Percentiles rank a stretch among this genome's conserved stretches.
These are phyloP conservation scores for Pseudomyrmex sp. DNA, from an alignment of 1,140 invertebrate species.

Conservation along the genomic window DNA sequence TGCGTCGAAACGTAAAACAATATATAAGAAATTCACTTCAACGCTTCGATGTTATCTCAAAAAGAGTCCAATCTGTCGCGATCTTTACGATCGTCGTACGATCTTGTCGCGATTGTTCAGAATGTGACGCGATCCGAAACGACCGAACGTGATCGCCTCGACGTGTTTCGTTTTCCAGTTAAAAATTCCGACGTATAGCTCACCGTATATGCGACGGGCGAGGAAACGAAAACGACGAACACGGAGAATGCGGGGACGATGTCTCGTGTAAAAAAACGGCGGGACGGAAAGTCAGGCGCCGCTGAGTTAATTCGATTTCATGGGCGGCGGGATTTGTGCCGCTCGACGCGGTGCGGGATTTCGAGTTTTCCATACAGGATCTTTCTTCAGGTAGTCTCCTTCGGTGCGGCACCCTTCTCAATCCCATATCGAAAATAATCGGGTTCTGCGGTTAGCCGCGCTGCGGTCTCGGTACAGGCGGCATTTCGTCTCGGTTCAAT, in stretches of 20 bases:
- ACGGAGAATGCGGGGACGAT: background rate
- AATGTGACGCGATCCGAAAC: background rate
- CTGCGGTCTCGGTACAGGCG: background rate
- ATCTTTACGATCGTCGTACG: conserved; percentile 26
- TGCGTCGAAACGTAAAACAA: background rate
- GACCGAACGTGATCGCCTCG: background rate
- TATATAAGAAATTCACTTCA: background rate
- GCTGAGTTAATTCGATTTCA: conserved; percentile 45
- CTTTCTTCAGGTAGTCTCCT: conserved; percentile 7
- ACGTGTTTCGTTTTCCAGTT: conserved; percentile 21
- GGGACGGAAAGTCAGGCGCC: conserved; percentile 43
- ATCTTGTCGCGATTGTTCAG: background rate
- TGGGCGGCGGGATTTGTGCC: background rate
- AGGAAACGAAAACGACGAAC: background rate
- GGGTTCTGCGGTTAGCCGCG: conserved; percentile 55
- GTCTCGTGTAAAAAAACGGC: conserved; percentile 33
- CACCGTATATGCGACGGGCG: background rate
- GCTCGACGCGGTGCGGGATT: conserved; percentile 31
- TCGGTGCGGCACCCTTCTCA: conserved; percentile 39
- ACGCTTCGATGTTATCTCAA: background rate
- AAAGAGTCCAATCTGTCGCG: background rate
- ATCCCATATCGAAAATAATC: conserved; percentile 63
- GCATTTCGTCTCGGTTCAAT: conserved; percentile 61
- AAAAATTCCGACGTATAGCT: conserved; percentile 12
- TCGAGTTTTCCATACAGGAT: conserved; percentile 49